Conservation (phyloP, 2,113 vertebrate species). For the Puffinus mauretanicus region DNA sequence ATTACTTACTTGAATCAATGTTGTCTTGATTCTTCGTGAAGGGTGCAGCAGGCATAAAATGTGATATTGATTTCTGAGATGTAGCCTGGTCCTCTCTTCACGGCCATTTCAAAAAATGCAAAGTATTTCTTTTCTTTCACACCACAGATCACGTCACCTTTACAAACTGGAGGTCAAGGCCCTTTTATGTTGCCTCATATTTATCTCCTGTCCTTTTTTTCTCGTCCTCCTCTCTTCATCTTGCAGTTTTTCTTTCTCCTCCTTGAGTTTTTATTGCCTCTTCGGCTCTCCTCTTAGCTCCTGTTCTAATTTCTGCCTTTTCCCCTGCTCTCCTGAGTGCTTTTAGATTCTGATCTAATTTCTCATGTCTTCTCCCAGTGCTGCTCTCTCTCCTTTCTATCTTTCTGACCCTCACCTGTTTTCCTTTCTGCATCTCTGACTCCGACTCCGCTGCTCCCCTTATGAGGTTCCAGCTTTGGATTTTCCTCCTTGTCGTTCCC, state of each 20-base stretch:
- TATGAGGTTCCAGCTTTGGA: not conserved
- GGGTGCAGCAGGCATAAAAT: conserved; percentile 81
- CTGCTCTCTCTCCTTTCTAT: conserved; percentile 73
- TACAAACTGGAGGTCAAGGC: conserved; percentile 51
- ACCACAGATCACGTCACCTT: conserved; percentile 34
- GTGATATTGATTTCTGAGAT: conserved; percentile 75
- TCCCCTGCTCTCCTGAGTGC: conserved; percentile 77
- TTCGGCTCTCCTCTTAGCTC: conserved; percentile 75
- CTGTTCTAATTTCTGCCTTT: conserved; percentile 81
- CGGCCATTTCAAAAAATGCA: conserved; percentile 67
- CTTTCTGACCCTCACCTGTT: conserved; percentile 73
- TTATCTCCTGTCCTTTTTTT: conserved; percentile 52
- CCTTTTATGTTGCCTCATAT: conserved; percentile 49
- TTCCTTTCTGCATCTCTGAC: conserved; percentile 62
- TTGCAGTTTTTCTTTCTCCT: conserved; percentile 65
- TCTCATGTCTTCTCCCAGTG: conserved; percentile 77
- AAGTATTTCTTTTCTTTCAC: conserved; percentile 65
- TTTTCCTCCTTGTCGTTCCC: not conserved
- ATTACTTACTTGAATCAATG: conserved; percentile 82
- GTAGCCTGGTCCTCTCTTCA: conserved; percentile 55
- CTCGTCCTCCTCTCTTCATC: conserved; percentile 45
- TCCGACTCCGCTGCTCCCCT: conserved; percentile 34
- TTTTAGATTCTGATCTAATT: conserved; percentile 79
- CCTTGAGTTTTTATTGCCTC: conserved; percentile 72
- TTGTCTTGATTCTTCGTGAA: conserved; percentile 75